A percentile compares a stretch with the other conserved stretches of the same genome.
Conservation (phyloP, 30 jellyfish, hydroid and myxozoan species). For the Calvadosia cruxmelitensis region DNA sequence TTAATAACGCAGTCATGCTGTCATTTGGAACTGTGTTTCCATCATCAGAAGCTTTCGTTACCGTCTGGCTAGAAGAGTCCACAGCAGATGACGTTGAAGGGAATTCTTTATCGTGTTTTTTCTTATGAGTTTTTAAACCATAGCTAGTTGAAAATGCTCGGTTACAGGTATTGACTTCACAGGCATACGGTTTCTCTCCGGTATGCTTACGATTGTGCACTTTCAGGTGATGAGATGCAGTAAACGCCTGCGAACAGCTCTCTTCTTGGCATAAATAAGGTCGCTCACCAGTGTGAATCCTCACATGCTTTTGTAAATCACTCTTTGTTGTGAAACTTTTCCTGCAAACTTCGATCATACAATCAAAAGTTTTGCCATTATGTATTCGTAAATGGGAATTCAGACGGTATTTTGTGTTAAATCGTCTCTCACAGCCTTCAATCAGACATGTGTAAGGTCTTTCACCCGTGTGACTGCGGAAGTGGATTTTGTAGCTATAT, state of each 20-base stretch:
- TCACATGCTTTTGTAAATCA: conserved; percentile 65
- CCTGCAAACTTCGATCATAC: conserved; percentile 53
- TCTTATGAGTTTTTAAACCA: conserved; percentile 42
- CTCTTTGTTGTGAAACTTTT: conserved; percentile 82
- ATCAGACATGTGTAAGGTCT: conserved; percentile 65
- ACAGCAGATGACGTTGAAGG: too few relatives aligned
- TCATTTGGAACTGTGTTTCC: not conserved
- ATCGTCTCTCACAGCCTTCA: conserved; percentile 71
- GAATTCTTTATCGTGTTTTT: conserved; percentile 27
- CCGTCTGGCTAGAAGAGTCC: too few relatives aligned
- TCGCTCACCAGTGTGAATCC: conserved; percentile 81
- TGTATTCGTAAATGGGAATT: conserved; percentile 76
- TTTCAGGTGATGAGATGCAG: conserved; percentile 76
- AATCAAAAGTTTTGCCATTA: conserved; percentile 64
- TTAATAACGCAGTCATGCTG: too few relatives aligned
- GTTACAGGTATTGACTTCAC: conserved; percentile 64
- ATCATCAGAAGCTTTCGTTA: not conserved
- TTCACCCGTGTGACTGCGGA: conserved; percentile 79
- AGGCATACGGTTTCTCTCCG: conserved; percentile 70
- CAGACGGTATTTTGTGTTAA: conserved; percentile 63
- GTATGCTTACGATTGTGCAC: conserved; percentile 53
- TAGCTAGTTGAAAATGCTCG: conserved; percentile 51
- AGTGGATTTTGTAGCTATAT: conserved; percentile 73
- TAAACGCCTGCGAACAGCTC: conserved; percentile 52
- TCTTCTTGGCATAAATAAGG: conserved; percentile 64